Conservation (phyloP, 2,888 invertebrate species). For the Apotomis turbidana region DNA sequence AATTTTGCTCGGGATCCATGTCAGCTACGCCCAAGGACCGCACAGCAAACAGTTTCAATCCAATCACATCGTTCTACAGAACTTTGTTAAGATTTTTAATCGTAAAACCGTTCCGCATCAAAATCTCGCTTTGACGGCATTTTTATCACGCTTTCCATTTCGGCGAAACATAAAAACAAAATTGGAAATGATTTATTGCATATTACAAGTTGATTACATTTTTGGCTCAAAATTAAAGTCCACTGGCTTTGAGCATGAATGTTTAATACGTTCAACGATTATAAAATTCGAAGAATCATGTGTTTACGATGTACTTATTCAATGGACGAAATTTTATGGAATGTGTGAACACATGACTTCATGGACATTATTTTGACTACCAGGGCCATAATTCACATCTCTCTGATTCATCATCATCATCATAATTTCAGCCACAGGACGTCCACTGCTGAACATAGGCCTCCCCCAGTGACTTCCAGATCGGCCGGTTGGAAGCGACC, state of each 20-base stretch:
- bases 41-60: neutral
- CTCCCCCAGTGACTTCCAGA: too few species aligned
- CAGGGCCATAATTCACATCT: too few species aligned
- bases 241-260: neutral
- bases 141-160: constrained; percentile 30
- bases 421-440: too few species aligned
- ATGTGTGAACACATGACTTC: too few species aligned
- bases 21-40: neutral
- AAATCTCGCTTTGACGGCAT: constrained; percentile 2
- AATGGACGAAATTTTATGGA: too few species aligned
- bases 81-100: constrained; percentile 36
- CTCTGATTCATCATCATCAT: too few species aligned
- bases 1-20: neutral
- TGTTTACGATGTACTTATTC: too few species aligned
- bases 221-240: constrained; percentile 1
- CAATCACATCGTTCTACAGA: constrained; percentile 14
- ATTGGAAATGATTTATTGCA: constrained; percentile 28
- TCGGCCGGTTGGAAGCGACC: too few species aligned
- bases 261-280: constrained; percentile 11
- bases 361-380: too few species aligned
- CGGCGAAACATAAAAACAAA: constrained; percentile 16
- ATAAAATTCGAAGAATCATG: constrained; percentile 3
- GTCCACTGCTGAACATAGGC: too few species aligned
- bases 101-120: constrained; percentile 18
- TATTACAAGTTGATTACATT: constrained; percentile 28